Evolutionary conservation across 2,888 invertebrate species (phyloP), one percentile per base, ranked within the genome.

Genomic region (Heliconius sara): DNA sequence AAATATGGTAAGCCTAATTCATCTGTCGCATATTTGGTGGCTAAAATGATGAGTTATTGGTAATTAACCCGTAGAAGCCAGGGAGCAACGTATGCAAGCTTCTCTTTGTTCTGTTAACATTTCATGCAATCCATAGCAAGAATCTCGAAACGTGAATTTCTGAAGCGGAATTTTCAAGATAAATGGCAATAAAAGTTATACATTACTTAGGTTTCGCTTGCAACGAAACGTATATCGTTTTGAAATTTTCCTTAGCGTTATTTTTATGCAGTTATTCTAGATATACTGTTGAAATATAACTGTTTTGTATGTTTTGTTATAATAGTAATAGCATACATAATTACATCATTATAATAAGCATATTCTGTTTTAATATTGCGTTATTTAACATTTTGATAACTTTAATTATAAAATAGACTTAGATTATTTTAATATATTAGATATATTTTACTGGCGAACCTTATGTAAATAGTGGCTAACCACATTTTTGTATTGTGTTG

Each of bases 1-100:
- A 91, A 92, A 92, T 93, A 91, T 92, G 89, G 88, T 88, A 85
- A 70, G 88, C 89, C 90, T 91, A 93, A 93, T 93, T 93, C 90
- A 88, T 89, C 87, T 85, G 85, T 85, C 88, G 87, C 91, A 91
- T 90, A 91, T 91, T 81, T 90, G 87, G 88, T 88, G 87, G 87
- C 84, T 88, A 87, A 84, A 87, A 85, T 83, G 86, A 83, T 81
- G 81, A 86, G 81, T 85, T 85, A 85, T 85, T 82, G 80, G 77
- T 71, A 81, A 78, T 67, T 19, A 71, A 25, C n/a, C 66, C 63
- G 70, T 78, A 76, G 39, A 72, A n/a, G 57, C 39, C 30, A 34
- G 12, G 12, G 30, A 60, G 57, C 66, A 79, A 83, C 80, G 81
- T 79, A 72, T 81, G 79, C 78, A 70, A 68, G 65, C 71, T 70